Base-by-base conservation (phyloP, 2,113 vertebrate species). In the mouse (Mus musculus) region DNA sequence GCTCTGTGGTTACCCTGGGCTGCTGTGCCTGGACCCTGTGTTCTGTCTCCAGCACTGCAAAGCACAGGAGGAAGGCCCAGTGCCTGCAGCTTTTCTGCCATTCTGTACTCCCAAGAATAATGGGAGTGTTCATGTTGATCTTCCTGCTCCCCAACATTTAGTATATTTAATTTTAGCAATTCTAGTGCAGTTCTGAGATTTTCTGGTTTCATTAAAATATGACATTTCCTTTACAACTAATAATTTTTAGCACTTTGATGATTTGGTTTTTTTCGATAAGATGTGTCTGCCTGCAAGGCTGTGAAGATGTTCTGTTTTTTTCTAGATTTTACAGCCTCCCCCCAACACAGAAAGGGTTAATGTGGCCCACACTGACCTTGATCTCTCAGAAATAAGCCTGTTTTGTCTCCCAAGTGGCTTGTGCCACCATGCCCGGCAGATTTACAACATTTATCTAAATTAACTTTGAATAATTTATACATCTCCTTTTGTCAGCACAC, bases 81-180 rank as follows among this genome's bases (percentile, higher is more conserved):
- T 82, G 89, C 96, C 82, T 49, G 12, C 67, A 72, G 20, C 72
- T 30, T n/a, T 28, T 72, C 54, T 63, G 19, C 63, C 24, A 56
- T 82, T 90, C 19, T 87, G 1, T 77, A 49, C 20, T 71, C 78
- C 71, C 42, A 54, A 42, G 42, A 42, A 14, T 56, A 65, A 65
- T 59, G 13, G 56, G 42, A 33, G 22, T 75, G 5, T 77, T 67
- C 54, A 54, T 19, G 14, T 84, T 77, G 36, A 52, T 65, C 16
- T 69, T 13, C 69, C 39, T 54, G 12, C 39, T 73, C 46, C 46
- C 78, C 26, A 88, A 4, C 49, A 67, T 91, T 87, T 87, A 76
- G 84, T 89, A 36, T 81, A 52, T 82, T 75, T 72, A n/a, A 82
- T 80, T 78, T 94, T 96, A 84, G n/a, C 59, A 13, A 42, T 95